Percentiles rank a stretch among this genome's conserved stretches.
Conservation (phyloP, 1,140 invertebrate species). For the Paramacrobiotus metropolitanus region DNA sequence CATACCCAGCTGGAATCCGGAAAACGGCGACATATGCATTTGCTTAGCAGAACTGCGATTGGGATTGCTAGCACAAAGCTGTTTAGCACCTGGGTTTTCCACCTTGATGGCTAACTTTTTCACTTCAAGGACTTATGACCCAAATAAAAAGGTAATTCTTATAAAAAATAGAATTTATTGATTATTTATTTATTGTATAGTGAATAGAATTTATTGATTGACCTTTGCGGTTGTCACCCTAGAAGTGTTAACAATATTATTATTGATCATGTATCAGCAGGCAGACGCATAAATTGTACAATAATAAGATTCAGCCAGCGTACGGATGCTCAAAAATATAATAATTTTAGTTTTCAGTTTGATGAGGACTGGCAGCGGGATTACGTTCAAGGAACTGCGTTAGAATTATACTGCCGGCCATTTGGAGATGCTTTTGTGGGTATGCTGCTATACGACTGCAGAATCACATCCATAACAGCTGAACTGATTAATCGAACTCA, state of each 20-base stretch:
- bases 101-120: background rate
- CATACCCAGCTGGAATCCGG: slow-evolving; percentile 2
- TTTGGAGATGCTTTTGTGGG: background rate
- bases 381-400: background rate
- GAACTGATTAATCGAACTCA: too few relatives aligned
- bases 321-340: too few relatives aligned
- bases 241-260: too few relatives aligned
- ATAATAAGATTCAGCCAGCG: too few relatives aligned
- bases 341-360: background rate
- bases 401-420: background rate
- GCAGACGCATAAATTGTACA: too few relatives aligned
- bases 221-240: too few relatives aligned
- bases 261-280: too few relatives aligned
- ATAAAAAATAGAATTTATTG: background rate
- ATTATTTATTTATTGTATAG: background rate
- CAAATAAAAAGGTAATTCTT: background rate
- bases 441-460: too few relatives aligned
- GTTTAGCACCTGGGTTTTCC: background rate
- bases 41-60: background rate
- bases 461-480: too few relatives aligned
- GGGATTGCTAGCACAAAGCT: slow-evolving; percentile 1
- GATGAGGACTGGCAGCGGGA: background rate
- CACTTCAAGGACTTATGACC: background rate
- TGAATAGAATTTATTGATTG: too few relatives aligned
- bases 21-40: background rate